Evolutionary conservation across 2,888 invertebrate genomes (phyloP), one percentile per base, ranked within the genome.

Genomic region (Norana najaformis): DNA sequence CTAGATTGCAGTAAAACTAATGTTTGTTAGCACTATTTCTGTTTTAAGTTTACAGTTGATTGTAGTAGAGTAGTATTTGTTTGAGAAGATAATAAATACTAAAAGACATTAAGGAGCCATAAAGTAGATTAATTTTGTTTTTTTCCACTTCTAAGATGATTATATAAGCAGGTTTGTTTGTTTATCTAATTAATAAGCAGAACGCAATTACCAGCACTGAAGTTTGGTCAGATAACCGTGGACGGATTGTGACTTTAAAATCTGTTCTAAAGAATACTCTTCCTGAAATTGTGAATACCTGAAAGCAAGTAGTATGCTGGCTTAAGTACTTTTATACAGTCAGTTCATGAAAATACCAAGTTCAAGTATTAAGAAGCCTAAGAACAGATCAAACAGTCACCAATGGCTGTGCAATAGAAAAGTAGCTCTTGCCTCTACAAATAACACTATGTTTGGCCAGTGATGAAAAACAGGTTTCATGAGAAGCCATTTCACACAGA

Each of bases 191-290:
- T 53, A 53, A 23, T 30, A n/a, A 69, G n/a, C 69, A 69, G 69
- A 69, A 69, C 30, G 2, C 18, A 90, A 93, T 92, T 93, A 95
- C 95, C 99, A 99, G 95, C 99, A 99, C 94, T 99, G 98, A 23
- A 99, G 96, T 94, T 99, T 98, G 2, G 99, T 99, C 88, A 99
- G 95, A 0, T 98, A 97, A 6, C 97, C 98, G 95, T 97, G 97
- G 92, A 99, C 96, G 94, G 96, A 96, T n/a, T 97, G 97, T 0
- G 99, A 97, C 23, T 97, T 96, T 94, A 97, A 95, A 91, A 99
- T 97, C 95, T 99, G 97, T 91, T 99, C 97, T 92, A 99, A 95
- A 0, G 97, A 96, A 94, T 99, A 99, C 94, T 97, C 97, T 92
- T 97, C 97, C 93, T 97, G 97, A 94, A 98, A 98, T 95, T 99